These are phyloP conservation scores for Phrynosoma platyrhinos DNA, from an alignment of 2,113 vertebrate species.

Conservation along the genomic window DNA sequence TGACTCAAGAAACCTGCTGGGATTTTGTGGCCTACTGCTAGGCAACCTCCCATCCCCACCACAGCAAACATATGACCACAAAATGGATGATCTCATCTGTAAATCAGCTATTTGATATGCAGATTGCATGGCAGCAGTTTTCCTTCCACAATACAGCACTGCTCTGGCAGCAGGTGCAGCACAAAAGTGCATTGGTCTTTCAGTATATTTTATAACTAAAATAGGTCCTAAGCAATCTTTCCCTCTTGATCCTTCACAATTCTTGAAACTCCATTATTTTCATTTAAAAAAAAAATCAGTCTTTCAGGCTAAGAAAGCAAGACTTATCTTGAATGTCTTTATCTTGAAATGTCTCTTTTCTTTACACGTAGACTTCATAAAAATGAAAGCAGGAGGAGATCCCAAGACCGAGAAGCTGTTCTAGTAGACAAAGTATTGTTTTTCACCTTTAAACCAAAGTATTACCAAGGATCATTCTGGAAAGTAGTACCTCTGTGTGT, in stretches of 20 bases:
- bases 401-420: conserved; percentile 23
- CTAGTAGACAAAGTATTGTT: neutral
- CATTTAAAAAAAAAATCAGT: conserved; percentile 35
- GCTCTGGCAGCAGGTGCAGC: conserved; percentile 81
- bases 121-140: conserved; percentile 71
- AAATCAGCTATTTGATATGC: conserved; percentile 85
- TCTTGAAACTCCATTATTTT: conserved; percentile 70
- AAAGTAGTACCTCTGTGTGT: conserved; percentile 17
- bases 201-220: conserved; percentile 63
- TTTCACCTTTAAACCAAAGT: neutral
- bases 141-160: conserved; percentile 67
- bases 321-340: conserved; percentile 39
- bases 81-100: conserved; percentile 82
- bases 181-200: conserved; percentile 62
- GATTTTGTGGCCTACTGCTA: conserved; percentile 79
- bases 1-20: conserved; percentile 78
- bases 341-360: neutral
- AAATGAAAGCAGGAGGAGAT: conserved; percentile 5
- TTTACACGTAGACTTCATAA: conserved; percentile 39
- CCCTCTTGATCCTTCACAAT: conserved; percentile 64
- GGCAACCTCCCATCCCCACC: conserved; percentile 78
- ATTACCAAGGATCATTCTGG: neutral
- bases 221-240: conserved; percentile 19
- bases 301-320: conserved; percentile 55
- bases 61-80: conserved; percentile 74